These are phyloP conservation scores for Aspiorhynchus laticeps DNA, from an alignment of 2,113 vertebrate genomes.

Conservation along the genomic window DNA sequence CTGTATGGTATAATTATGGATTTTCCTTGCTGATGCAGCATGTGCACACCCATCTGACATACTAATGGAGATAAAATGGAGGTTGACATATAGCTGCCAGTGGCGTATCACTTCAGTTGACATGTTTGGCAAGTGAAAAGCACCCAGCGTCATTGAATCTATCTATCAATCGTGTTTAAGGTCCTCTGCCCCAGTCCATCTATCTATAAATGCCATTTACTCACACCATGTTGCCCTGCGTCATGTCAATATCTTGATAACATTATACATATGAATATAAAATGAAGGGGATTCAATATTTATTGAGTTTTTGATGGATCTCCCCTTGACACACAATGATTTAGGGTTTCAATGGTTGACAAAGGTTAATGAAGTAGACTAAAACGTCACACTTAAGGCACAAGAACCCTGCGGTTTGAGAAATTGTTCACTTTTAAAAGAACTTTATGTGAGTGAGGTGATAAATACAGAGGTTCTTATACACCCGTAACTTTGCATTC, in stretches of 20 bases:
- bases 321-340: conserved; percentile 36
- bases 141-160: conserved; percentile 13
- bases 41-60: neutral
- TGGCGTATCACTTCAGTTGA: conserved; percentile 38
- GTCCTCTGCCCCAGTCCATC: conserved; percentile 28
- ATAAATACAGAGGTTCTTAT: conserved; percentile 3
- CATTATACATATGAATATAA: conserved; percentile 35
- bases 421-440: conserved; percentile 6
- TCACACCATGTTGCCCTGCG: conserved; percentile 18
- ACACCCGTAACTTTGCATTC: neutral
- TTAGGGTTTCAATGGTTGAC: conserved; percentile 18
- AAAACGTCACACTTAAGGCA: conserved; percentile 32
- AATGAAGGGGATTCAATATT: conserved; percentile 37
- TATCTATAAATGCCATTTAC: conserved; percentile 42
- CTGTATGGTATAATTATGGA: neutral
- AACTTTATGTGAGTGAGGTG: neutral
- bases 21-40: conserved; percentile 1
- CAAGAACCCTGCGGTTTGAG: conserved; percentile 5
- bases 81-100: conserved; percentile 29
- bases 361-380: conserved; percentile 43
- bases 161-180: conserved; percentile 43
- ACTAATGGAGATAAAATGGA: conserved; percentile 11
- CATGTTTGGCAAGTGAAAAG: conserved; percentile 34
- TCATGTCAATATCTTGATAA: conserved; percentile 39
- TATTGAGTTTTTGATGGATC: conserved; percentile 36